These are phyloP conservation scores for Synanthedon andrenaeformis DNA, from an alignment of 2,888 invertebrate species.

Conservation along the genomic window DNA sequence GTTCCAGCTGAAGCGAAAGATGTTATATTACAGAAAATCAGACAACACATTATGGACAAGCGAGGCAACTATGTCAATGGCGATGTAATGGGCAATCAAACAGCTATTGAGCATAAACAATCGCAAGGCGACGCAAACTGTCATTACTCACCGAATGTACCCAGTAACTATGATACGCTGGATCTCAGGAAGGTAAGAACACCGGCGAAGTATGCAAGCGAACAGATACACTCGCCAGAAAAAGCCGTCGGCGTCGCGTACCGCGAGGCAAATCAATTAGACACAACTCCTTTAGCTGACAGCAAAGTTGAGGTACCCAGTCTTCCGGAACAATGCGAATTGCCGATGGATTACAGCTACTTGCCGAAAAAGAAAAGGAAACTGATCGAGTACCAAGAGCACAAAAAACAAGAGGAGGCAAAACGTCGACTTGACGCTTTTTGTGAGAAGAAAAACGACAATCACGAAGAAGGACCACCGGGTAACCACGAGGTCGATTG, in stretches of 20 bases:
- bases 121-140: conserved; percentile 39
- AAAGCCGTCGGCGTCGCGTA: conserved; percentile 18
- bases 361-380: conserved; percentile 68
- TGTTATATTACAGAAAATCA: conserved; percentile 62
- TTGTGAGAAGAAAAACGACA: conserved; percentile 46
- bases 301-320: conserved; percentile 38
- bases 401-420: conserved; percentile 64
- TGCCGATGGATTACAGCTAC: conserved; percentile 63
- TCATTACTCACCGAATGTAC: conserved; percentile 29
- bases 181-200: conserved; percentile 60
- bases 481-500: conserved; percentile 38
- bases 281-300: conserved; percentile 28
- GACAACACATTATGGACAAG: conserved; percentile 67
- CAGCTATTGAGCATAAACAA: conserved; percentile 32
- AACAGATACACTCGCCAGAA: conserved; percentile 27
- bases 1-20: conserved; percentile 62
- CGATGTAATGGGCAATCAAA: conserved; percentile 29
- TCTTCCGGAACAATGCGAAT: conserved; percentile 61
- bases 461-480: conserved; percentile 32
- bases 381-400: conserved; percentile 65
- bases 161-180: conserved; percentile 41
- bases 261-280: conserved; percentile 21
- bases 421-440: conserved; percentile 52
- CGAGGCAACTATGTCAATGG: conserved; percentile 30
- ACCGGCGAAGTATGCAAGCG: conserved; percentile 33